Evolutionary conservation across 2,113 vertebrate genomes (phyloP).

Genomic region (Colaptes auratus): DNA sequence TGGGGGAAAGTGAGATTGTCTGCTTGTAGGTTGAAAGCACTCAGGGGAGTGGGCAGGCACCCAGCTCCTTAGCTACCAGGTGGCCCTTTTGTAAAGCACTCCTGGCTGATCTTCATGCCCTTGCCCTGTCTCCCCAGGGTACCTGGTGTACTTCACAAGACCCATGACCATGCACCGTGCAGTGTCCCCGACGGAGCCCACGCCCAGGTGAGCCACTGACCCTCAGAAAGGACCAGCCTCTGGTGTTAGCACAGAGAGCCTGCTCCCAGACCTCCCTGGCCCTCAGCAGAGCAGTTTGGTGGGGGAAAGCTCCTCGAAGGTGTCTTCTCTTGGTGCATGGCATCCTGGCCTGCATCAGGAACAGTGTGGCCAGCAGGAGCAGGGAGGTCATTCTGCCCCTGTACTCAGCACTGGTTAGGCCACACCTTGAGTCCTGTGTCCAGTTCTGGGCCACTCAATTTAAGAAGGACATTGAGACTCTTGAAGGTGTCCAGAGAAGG

Average conservation of each 20-base stretch:
- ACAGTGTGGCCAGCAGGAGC: no score
- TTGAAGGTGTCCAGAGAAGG: no score
- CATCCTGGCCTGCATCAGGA: no score
- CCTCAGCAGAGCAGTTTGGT: background rate
- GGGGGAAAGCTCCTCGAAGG: background rate
- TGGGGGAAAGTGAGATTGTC: background rate
- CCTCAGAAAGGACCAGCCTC: background rate
- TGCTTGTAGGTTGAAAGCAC: background rate
- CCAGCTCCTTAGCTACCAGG: background rate
- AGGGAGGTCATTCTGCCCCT: no score
- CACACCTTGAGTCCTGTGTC: no score
- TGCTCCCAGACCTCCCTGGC: rapidly evolving
- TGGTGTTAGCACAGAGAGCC: background rate
- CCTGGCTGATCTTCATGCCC: background rate
- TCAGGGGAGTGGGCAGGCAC: background rate
- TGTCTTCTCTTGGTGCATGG: background rate
- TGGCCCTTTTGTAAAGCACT: background rate
- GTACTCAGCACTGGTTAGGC: no score
- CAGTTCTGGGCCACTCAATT: no score
- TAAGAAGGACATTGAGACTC: no score
- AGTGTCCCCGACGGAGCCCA: slow-evolving; percentile 90
- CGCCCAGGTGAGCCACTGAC: slow-evolving; percentile 81
- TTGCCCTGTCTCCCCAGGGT: slow-evolving; percentile 77
- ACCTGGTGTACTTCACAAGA: slow-evolving; percentile 94
- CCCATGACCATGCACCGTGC: slow-evolving; percentile 95